Evolutionary conservation across 2,113 vertebrate genomes (phyloP), one percentile per base, ranked within the genome.

Genomic region (Acanthochromis polyacanthus): DNA sequence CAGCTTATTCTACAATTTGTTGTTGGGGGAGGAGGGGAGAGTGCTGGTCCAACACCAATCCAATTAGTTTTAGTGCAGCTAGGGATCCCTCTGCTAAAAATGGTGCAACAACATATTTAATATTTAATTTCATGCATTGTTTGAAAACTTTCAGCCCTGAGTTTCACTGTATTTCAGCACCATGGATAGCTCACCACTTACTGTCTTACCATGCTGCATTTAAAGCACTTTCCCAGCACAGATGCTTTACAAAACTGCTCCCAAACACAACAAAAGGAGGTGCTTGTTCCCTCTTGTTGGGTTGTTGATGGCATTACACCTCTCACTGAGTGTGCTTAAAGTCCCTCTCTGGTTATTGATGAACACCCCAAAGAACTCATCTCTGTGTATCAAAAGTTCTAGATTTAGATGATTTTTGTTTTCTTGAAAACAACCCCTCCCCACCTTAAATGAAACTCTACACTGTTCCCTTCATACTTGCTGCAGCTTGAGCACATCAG

Each of bases 151-250:
- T 57, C 4, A 67, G 71, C 16, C 20, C 14, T 55, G 5, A 7
- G 61, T 71, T 71, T 67, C 71, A 6, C 17, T 55, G 4, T 4
- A 69, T 68, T 71, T 67, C 71, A 85, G 78, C 36, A 63, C 81
- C 73, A 68, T 10, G 76, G 75, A 86, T 1, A 81, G 70, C 52
- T 78, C 78, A 17, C 8, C n/a, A n/a, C 19, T 55, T 23, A 25
- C 4, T 36, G 60, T 22, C 43, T 7, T n/a, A 43, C 4, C 51
- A 51, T 12, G 38, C 59, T 52, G 48, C 5, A 36, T 10, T 71
- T 32, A 19, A 14, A 19, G 15, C n/a, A 28, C 32, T 10, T 45
- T 52, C 17, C 11, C 5, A 43, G 19, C 14, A 14, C 62, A 32
- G 14, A 48, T 12, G n/a, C 7, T 68, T 46, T 51, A 16, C 62